A percentile compares a stretch with the other conserved stretches of the same genome.
Evolutionary conservation across 2,888 invertebrate genomes (phyloP).

Genomic region (Chirona hameri): DNA sequence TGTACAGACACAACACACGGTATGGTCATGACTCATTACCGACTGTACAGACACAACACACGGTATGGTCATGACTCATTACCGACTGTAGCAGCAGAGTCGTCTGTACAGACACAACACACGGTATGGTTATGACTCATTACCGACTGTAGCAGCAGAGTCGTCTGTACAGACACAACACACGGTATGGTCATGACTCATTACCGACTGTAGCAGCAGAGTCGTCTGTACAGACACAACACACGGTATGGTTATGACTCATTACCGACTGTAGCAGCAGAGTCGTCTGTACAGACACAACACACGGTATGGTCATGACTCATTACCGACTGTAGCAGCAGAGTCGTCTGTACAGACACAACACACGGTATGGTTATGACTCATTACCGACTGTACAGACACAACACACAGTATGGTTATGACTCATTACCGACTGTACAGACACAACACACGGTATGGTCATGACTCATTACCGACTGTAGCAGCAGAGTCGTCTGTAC

Average conservation of each 20-base stretch:
- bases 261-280: conserved; percentile 1
- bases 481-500: conserved; percentile 1
- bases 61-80: not conserved
- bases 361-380: not conserved
- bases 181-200: not conserved
- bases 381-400: not conserved
- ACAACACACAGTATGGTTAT: not conserved
- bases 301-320: not conserved
- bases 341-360: not conserved
- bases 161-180: not conserved
- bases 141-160: conserved; percentile 1
- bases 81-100: conserved; percentile 6
- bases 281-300: not conserved
- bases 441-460: not conserved
- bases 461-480: not conserved
- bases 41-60: not conserved
- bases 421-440: not conserved
- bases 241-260: not conserved
- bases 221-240: not conserved
- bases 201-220: conserved; percentile 1
- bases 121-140: not conserved
- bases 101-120: not conserved
- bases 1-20: not conserved
- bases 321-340: not conserved
- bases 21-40: not conserved